Conservation (phyloP, 2,797 vertebrate genomes). For the Neosilurus hyrtlii region DNA sequence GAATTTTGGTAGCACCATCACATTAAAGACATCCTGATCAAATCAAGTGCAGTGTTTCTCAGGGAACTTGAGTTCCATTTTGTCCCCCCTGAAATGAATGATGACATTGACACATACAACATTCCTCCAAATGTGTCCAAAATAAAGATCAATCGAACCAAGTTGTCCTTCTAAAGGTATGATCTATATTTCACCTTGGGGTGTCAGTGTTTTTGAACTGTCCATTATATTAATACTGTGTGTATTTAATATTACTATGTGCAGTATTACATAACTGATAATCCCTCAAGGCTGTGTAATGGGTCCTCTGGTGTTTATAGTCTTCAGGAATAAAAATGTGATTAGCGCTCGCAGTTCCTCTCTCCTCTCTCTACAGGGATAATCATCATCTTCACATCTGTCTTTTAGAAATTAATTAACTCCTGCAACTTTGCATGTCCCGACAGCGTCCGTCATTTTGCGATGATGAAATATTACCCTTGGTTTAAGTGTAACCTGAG, state of each 20-base stretch:
- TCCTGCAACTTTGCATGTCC: background rate
- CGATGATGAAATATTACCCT: constrained; percentile 16
- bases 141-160: background rate
- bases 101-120: background rate
- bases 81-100: background rate
- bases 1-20: background rate
- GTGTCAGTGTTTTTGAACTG: background rate
- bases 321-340: background rate
- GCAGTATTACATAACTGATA: background rate
- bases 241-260: background rate
- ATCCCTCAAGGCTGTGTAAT: constrained; percentile 12
- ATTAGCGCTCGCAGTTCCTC: background rate
- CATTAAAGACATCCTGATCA: background rate
- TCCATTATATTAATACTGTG: background rate
- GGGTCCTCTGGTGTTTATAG: background rate
- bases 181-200: background rate
- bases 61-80: background rate
- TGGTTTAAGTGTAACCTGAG: background rate
- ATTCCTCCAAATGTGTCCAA: background rate
- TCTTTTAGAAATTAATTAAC: constrained; percentile 22
- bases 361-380: constrained; percentile 7
- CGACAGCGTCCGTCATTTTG: constrained; percentile 4
- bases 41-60: background rate
- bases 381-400: constrained; percentile 5
- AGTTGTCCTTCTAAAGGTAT: background rate